Conservation (phyloP, 2,797 vertebrate genomes). For the Apogon hyalosoma region DNA sequence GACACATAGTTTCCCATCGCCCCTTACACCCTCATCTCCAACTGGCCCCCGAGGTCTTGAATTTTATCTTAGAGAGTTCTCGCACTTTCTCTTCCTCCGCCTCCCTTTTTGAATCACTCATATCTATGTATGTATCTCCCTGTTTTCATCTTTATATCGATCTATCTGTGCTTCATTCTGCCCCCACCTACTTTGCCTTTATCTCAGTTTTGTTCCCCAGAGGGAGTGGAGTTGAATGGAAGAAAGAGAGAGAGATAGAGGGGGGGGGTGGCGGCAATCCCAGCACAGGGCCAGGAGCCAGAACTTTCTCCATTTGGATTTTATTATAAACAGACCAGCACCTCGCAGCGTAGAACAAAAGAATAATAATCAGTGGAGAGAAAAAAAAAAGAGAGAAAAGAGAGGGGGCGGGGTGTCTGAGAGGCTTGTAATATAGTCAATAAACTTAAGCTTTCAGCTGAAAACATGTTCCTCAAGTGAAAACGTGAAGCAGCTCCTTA, state of each 20-base stretch:
- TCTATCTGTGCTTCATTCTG: slow-evolving; percentile 13
- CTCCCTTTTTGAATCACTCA: slow-evolving; percentile 36
- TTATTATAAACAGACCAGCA: slow-evolving; percentile 74
- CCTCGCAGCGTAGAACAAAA: slow-evolving; percentile 64
- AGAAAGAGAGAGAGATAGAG: background rate
- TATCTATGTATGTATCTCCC: slow-evolving; percentile 43
- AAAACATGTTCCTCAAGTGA: background rate
- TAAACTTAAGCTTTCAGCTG: slow-evolving; percentile 64
- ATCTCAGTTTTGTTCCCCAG: slow-evolving; percentile 32
- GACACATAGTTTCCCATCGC: slow-evolving; percentile 83
- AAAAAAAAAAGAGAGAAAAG: slow-evolving; percentile 24
- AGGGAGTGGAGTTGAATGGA: slow-evolving; percentile 9
- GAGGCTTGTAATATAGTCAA: slow-evolving; percentile 71
- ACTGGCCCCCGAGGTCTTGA: slow-evolving; percentile 59
- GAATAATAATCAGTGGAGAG: slow-evolving; percentile 64
- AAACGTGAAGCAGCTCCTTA: slow-evolving; percentile 59
- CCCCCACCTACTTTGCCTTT: slow-evolving; percentile 31
- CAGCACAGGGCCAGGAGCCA: slow-evolving; percentile 57
- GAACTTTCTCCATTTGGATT: slow-evolving; percentile 76
- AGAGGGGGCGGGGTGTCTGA: slow-evolving; percentile 38
- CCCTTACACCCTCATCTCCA: slow-evolving; percentile 6
- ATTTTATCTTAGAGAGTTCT: slow-evolving; percentile 53
- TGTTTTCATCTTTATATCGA: slow-evolving; percentile 58
- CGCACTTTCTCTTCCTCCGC: slow-evolving; percentile 29
- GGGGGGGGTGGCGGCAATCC: slow-evolving; percentile 24